Conservation (phyloP, 2,113 vertebrate species). For the Chelonoidis abingdonii region DNA sequence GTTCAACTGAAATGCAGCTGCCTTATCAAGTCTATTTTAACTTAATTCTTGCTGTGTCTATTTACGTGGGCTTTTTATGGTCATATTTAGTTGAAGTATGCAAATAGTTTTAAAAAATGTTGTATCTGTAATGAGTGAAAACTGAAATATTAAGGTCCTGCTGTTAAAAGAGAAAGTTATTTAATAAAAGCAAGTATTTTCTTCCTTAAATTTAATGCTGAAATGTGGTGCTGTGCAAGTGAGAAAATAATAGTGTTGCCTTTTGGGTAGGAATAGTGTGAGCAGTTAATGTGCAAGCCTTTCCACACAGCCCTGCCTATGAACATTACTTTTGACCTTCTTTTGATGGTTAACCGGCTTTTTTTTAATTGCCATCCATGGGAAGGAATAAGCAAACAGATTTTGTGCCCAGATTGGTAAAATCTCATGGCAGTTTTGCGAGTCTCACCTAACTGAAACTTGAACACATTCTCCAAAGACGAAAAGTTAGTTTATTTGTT, state of each 20-base stretch:
- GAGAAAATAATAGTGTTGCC: background rate
- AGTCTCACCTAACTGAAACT: background rate
- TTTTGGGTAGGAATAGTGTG: background rate
- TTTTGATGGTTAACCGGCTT: background rate
- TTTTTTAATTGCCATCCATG: background rate
- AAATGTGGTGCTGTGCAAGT: background rate
- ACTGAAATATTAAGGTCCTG: background rate
- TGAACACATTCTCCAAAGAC: background rate
- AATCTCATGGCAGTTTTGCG: background rate
- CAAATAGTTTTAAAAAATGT: constrained; percentile 19
- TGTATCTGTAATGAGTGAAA: background rate
- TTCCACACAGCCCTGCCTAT: background rate
- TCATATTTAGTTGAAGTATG: background rate
- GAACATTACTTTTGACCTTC: background rate
- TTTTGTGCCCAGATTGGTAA: background rate
- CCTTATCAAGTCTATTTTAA: background rate
- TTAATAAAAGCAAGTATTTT: background rate
- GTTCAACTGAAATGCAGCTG: background rate
- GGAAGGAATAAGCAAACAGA: background rate
- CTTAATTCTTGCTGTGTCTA: background rate
- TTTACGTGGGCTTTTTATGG: background rate
- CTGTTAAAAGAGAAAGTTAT: constrained; percentile 7
- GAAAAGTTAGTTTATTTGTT: background rate
- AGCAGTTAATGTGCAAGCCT: background rate
- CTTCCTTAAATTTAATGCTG: background rate